Evolutionary conservation across 2,888 invertebrate genomes (phyloP).

Genomic region (Polydrusus pterygomalis): DNA sequence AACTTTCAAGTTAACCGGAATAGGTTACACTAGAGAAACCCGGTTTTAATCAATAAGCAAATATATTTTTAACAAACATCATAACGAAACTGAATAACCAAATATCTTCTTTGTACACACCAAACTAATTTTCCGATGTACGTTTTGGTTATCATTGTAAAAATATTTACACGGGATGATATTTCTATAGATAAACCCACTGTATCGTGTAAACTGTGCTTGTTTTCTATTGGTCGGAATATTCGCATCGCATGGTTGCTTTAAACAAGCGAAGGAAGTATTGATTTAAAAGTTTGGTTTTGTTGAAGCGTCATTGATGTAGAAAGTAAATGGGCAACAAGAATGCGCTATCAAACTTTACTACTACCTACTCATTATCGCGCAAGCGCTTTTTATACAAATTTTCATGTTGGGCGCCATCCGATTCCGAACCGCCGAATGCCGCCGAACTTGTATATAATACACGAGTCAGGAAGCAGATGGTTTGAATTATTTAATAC

Average conservation of each 20-base stretch:
- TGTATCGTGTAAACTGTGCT: constrained; percentile 45
- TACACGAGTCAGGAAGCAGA: background rate
- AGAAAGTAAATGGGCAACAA: background rate
- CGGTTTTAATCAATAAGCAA: constrained; percentile 14
- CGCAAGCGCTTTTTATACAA: background rate
- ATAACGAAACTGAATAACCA: background rate
- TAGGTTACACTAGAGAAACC: constrained; percentile 53
- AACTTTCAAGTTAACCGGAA: constrained; percentile 71
- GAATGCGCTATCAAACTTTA: constrained; percentile 47
- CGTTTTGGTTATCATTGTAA: constrained; percentile 15
- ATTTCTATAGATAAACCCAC: constrained; percentile 32
- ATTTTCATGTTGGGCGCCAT: constrained; percentile 10
- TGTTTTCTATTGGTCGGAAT: constrained; percentile 40
- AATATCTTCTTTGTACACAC: background rate
- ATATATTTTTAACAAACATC: background rate
- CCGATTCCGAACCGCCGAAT: too few relatives aligned
- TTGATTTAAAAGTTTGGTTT: constrained; percentile 22
- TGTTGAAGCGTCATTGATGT: constrained; percentile 8
- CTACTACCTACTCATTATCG: background rate
- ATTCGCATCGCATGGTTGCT: constrained; percentile 49
- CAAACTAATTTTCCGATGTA: background rate
- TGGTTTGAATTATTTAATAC: constrained; percentile 9
- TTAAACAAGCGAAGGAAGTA: constrained; percentile 40
- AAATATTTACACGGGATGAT: constrained; percentile 29
- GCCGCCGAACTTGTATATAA: too few relatives aligned